Evolutionary conservation across 2,888 invertebrate genomes (phyloP).

Genomic region (Sarcophaga carnaria): DNA sequence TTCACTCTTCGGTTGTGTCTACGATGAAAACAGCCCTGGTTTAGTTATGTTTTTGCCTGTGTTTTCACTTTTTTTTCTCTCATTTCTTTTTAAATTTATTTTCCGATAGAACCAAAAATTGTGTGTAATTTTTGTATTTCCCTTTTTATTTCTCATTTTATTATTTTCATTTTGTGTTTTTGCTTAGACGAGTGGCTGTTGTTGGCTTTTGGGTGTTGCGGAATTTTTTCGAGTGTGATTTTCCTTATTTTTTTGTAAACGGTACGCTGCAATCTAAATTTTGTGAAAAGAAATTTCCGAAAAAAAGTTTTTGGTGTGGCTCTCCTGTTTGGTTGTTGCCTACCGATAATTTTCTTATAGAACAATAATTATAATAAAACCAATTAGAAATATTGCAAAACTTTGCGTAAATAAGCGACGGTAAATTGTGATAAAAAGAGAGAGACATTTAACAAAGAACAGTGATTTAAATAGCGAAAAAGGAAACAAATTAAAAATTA

Average conservation of each 20-base stretch:
- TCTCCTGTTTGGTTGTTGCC: slow-evolving; percentile 5
- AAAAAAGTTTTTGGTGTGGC: slow-evolving; percentile 35
- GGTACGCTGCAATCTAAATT: slow-evolving; percentile 40
- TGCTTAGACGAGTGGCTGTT: slow-evolving; percentile 49
- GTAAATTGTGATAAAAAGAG: slow-evolving; percentile 11
- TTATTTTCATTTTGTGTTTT: slow-evolving; percentile 65
- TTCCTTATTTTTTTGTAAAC: slow-evolving; percentile 45
- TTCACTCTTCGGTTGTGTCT: neutral
- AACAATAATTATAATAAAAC: neutral
- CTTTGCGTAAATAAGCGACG: neutral
- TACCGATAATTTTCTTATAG: neutral
- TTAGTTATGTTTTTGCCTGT: slow-evolving; percentile 6
- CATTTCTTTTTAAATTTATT: slow-evolving; percentile 17
- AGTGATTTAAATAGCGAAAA: slow-evolving; percentile 15
- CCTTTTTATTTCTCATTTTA: slow-evolving; percentile 11
- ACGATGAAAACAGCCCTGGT: slow-evolving; percentile 38
- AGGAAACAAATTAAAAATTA: slow-evolving; percentile 26
- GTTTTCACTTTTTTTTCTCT: slow-evolving; percentile 37
- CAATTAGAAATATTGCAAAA: slow-evolving; percentile 19
- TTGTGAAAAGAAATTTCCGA: slow-evolving; percentile 12
- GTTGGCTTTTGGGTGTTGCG: slow-evolving; percentile 66
- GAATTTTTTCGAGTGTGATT: slow-evolving; percentile 58
- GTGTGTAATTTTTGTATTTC: slow-evolving; percentile 51
- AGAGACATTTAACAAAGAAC: neutral
- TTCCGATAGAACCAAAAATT: slow-evolving; percentile 50